Evolutionary conservation across 2,113 vertebrate species (phyloP).

Genomic region (Bagarius yarrelli): DNA sequence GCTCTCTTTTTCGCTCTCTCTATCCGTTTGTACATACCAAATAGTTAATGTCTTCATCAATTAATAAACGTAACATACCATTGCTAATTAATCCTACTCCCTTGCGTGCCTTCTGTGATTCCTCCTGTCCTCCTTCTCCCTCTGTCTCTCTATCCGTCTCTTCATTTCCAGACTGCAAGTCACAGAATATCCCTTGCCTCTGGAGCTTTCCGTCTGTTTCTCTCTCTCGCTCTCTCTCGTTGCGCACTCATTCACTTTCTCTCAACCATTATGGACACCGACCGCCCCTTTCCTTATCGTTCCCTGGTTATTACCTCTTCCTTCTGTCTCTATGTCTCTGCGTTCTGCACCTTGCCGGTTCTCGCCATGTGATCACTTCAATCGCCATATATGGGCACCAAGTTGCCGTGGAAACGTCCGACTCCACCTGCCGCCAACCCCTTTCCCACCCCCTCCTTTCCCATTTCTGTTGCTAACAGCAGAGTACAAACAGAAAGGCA

Average conservation of each 20-base stretch:
- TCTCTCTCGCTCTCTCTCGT: slow-evolving; percentile 43
- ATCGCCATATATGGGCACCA: slow-evolving; percentile 75
- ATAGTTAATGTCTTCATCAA: slow-evolving; percentile 45
- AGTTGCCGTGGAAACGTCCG: slow-evolving; percentile 81
- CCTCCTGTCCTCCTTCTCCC: slow-evolving; percentile 51
- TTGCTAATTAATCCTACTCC: slow-evolving; percentile 64
- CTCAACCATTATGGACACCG: slow-evolving; percentile 28
- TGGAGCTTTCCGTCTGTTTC: slow-evolving; percentile 29
- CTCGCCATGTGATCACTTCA: slow-evolving; percentile 71
- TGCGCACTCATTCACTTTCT: slow-evolving; percentile 39
- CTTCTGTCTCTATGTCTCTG: slow-evolving; percentile 49
- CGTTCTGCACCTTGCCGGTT: slow-evolving; percentile 53
- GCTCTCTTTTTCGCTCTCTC: not conserved
- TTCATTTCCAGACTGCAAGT: slow-evolving; percentile 64
- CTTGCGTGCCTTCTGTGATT: slow-evolving; percentile 58
- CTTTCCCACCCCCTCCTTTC: slow-evolving; percentile 51
- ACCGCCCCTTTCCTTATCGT: slow-evolving; percentile 45
- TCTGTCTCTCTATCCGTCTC: slow-evolving; percentile 60
- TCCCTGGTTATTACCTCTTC: slow-evolving; percentile 50
- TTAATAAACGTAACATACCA: slow-evolving; percentile 62
- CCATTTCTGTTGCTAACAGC: slow-evolving; percentile 50
- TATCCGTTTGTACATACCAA: slow-evolving; percentile 12
- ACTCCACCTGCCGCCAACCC: slow-evolving; percentile 80
- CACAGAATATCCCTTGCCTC: slow-evolving; percentile 53
- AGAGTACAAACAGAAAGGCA: slow-evolving; percentile 51